Evolutionary conservation across 2,113 vertebrate species (phyloP).

Genomic region (Papio anubis): DNA sequence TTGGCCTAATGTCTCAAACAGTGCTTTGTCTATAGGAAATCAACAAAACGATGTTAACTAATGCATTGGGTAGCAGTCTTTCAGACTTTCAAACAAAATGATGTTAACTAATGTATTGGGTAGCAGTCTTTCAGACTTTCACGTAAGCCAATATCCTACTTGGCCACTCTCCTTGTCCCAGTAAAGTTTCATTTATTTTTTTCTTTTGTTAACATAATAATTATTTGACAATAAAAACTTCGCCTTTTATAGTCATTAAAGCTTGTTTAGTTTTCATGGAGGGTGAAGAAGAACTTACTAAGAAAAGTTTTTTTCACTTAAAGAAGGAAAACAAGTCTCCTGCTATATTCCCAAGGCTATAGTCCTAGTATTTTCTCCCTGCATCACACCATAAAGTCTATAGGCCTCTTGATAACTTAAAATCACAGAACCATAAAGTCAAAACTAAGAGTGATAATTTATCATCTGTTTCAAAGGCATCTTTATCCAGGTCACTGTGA

Average conservation of each 20-base stretch:
- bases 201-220: constrained; percentile 21
- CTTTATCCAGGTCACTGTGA: background rate
- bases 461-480: background rate
- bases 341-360: background rate
- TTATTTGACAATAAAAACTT: background rate
- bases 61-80: background rate
- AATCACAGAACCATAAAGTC: background rate
- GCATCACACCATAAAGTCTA: background rate
- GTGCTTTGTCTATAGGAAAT: background rate
- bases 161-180: background rate
- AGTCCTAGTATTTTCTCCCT: background rate
- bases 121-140: background rate
- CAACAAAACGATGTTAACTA: background rate
- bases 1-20: background rate
- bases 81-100: background rate
- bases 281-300: background rate
- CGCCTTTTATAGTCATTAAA: background rate
- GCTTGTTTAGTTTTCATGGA: background rate
- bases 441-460: background rate
- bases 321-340: background rate
- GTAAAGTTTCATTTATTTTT: background rate
- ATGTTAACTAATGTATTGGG: background rate
- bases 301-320: background rate
- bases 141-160: background rate
- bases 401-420: background rate